Evolutionary conservation across 1,140 invertebrate species (phyloP).

Genomic region (Anastrepha obliqua): DNA sequence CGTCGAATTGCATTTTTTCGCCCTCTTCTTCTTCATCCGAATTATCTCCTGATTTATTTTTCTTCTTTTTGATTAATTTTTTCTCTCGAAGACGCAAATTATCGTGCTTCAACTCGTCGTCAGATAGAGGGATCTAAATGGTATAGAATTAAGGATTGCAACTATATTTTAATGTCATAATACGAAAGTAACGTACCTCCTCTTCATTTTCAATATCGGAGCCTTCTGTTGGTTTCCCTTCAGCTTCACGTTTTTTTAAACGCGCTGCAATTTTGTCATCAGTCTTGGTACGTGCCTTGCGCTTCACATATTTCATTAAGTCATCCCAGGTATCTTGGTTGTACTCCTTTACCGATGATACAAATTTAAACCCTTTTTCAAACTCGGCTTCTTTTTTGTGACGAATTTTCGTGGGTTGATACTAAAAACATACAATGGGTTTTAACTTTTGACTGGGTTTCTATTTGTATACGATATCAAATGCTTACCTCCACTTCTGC

Average conservation of each 20-base stretch:
- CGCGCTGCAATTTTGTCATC: slow-evolving; percentile 85
- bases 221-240: slow-evolving; percentile 59
- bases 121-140: slow-evolving; percentile 77
- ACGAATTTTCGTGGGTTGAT: slow-evolving; percentile 86
- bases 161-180: too few species aligned
- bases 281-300: slow-evolving; percentile 85
- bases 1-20: slow-evolving; percentile 83
- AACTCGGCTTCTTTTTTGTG: slow-evolving; percentile 84
- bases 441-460: background rate
- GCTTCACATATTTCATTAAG: slow-evolving; percentile 86
- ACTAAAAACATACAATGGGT: slow-evolving; percentile 75
- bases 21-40: slow-evolving; percentile 74
- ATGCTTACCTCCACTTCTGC: slow-evolving; percentile 85
- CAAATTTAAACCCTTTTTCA: slow-evolving; percentile 85
- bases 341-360: slow-evolving; percentile 83
- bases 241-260: slow-evolving; percentile 76
- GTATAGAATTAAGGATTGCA: too few species aligned
- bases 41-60: slow-evolving; percentile 75
- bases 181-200: slow-evolving; percentile 58
- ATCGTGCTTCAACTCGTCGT: slow-evolving; percentile 84
- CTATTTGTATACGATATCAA: slow-evolving; percentile 36
- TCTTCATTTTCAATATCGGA: slow-evolving; percentile 66
- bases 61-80: slow-evolving; percentile 77
- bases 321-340: slow-evolving; percentile 91
- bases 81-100: slow-evolving; percentile 78